Conservation (phyloP, 2,113 vertebrate species). For the Campylomormyrus tamandua region DNA sequence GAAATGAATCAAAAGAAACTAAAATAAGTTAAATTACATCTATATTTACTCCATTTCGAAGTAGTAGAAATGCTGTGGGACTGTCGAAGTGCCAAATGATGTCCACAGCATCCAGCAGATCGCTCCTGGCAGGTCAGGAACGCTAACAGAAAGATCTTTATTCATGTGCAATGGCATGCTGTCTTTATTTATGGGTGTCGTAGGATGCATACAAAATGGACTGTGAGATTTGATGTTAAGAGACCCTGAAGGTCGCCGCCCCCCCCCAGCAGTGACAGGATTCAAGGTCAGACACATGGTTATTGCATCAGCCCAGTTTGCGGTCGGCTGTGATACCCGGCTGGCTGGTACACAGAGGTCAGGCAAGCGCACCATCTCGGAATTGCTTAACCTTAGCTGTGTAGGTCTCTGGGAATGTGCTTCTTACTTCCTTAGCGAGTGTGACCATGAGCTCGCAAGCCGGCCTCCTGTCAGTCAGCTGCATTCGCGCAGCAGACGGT, state of each 20-base stretch:
- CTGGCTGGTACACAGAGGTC: constrained; percentile 14
- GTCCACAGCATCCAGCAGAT: not conserved
- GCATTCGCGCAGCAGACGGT: not conserved
- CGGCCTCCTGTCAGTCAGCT: not conserved
- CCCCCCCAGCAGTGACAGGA: constrained; percentile 28
- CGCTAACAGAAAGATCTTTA: constrained; percentile 34
- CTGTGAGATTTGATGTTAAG: constrained; percentile 30
- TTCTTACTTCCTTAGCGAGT: not conserved
- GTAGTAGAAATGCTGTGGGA: not conserved
- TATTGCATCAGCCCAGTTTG: constrained; percentile 13
- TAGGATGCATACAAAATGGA: constrained; percentile 49
- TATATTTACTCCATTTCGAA: not conserved
- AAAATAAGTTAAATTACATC: not conserved
- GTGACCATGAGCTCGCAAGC: not conserved
- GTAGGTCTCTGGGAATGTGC: constrained; percentile 11
- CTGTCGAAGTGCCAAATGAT: not conserved
- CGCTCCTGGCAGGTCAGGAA: constrained; percentile 34
- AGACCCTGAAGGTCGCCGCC: constrained; percentile 22
- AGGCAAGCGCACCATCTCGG: constrained; percentile 6
- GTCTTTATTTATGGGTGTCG: constrained; percentile 41
- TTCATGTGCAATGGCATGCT: constrained; percentile 46
- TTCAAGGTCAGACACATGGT: constrained; percentile 32
- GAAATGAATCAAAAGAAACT: not conserved
- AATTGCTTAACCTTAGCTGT: constrained; percentile 27
- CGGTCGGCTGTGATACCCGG: constrained; percentile 10